Conservation (phyloP, 2,888 invertebrate species). For the Spicauda simplicius region DNA sequence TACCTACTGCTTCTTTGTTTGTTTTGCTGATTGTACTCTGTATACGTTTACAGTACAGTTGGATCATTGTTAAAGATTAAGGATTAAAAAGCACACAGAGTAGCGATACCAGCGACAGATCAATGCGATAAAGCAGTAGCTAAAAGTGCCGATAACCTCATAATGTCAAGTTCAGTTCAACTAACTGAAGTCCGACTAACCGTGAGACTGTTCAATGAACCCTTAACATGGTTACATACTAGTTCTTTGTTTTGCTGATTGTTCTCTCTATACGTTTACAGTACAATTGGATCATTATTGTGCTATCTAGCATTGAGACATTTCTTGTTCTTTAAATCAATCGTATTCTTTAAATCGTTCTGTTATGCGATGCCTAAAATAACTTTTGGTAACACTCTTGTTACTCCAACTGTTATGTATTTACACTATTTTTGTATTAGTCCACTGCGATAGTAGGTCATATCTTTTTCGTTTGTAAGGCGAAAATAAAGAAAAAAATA, state of each 20-base stretch:
- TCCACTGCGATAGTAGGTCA: no score
- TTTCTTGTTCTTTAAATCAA: no score
- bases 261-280: not conserved
- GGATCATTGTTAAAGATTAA: no score
- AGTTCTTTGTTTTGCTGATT: not conserved
- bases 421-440: no score
- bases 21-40: constrained; percentile 1
- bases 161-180: constrained; percentile 19
- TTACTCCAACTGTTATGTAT: no score
- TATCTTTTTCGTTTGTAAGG: no score
- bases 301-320: not conserved
- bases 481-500: no score
- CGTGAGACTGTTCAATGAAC: not conserved
- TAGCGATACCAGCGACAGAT: constrained; percentile 20
- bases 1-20: constrained; percentile 3
- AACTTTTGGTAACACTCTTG: no score
- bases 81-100: no score
- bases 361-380: no score
- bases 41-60: not conserved
- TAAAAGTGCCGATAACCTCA: constrained; percentile 7
- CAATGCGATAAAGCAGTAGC: constrained; percentile 2
- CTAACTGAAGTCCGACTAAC: constrained; percentile 17
- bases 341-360: no score
- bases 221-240: constrained; percentile 15
- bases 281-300: not conserved